These are phyloP conservation scores for Therioaphis trifolii DNA, from an alignment of 2,888 invertebrate genomes.

Conservation along the genomic window DNA sequence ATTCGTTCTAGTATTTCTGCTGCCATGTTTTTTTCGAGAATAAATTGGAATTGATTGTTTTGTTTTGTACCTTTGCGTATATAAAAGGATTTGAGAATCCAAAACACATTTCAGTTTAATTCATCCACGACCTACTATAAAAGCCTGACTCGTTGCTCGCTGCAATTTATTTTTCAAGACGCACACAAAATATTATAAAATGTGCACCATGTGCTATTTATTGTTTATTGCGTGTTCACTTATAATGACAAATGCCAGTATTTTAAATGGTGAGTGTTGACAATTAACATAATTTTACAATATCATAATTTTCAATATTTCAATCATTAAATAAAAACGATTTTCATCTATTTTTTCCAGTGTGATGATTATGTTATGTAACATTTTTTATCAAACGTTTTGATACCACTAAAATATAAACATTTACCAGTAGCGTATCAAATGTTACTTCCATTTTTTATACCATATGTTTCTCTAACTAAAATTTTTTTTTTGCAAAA, in stretches of 20 bases:
- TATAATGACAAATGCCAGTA: conserved; percentile 27
- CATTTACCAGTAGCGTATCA: too few relatives aligned
- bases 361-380: too few relatives aligned
- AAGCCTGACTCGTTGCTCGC: neutral
- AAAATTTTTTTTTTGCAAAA: too few relatives aligned
- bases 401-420: too few relatives aligned
- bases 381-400: too few relatives aligned
- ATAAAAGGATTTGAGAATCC: conserved; percentile 46
- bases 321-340: too few relatives aligned
- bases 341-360: too few relatives aligned
- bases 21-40: neutral
- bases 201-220: conserved; percentile 29
- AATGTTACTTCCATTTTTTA: too few relatives aligned
- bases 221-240: conserved; percentile 39
- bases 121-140: conserved; percentile 13
- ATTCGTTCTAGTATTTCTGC: conserved; percentile 34
- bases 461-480: too few relatives aligned
- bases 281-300: neutral
- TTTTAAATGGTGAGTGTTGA: conserved; percentile 41
- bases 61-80: conserved; percentile 46
- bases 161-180: neutral
- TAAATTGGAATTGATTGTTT: conserved; percentile 61
- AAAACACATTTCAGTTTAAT: conserved; percentile 44
- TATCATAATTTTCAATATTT: too few relatives aligned
- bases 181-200: neutral